Evolutionary conservation across 2,113 vertebrate species (phyloP).

Genomic region (Meriones unguiculatus): DNA sequence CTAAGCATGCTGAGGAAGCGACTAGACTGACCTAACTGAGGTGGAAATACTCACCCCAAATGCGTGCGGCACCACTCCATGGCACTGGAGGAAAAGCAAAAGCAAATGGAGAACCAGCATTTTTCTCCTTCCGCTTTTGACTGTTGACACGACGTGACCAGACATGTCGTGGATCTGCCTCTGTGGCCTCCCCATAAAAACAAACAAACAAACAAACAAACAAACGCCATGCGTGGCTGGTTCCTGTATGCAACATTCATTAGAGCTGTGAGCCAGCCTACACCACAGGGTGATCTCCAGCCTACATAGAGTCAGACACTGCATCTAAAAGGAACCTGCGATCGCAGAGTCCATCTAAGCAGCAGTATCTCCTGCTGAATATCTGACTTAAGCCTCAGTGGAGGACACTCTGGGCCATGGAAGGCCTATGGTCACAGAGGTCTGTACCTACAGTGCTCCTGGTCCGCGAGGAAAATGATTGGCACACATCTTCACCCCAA

Average conservation of each 20-base stretch:
- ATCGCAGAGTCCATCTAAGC: not conserved
- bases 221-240: no score
- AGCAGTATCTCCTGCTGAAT: not conserved
- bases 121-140: not conserved
- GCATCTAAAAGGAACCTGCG: not conserved
- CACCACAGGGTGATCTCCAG: not conserved
- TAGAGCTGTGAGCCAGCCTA: not conserved
- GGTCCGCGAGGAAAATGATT: not conserved
- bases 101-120: not conserved
- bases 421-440: rapidly evolving
- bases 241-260: not conserved
- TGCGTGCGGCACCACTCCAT: no score
- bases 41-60: no score
- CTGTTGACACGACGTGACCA: not conserved
- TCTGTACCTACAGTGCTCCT: not conserved
- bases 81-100: not conserved
- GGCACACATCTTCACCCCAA: not conserved
- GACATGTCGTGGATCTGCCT: not conserved
- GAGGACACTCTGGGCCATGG: no score
- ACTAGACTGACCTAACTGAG: not conserved
- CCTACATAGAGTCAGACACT: not conserved
- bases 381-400: not conserved
- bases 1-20: not conserved
- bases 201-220: not conserved
- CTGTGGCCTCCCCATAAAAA: not conserved